A percentile compares a stretch with the other conserved stretches of the same genome.
phyloP scores from a whole-genome alignment of 2,797 vertebrate species.

The Adelosebastes latens region DNA sequence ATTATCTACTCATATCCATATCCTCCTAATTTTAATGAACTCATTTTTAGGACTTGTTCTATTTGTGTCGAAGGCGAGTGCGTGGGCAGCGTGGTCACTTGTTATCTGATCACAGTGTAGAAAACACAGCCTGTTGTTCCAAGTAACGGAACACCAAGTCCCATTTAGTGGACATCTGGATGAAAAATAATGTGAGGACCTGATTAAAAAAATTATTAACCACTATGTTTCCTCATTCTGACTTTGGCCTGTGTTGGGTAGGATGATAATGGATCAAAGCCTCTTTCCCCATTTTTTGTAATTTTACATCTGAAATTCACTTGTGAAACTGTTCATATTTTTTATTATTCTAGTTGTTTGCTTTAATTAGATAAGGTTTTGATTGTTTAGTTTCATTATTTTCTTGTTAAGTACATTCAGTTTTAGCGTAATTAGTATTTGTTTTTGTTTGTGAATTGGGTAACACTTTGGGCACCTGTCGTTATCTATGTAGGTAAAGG shows the following conservation, averaged over 20 bases:
- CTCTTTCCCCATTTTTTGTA: background rate
- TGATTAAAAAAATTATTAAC: background rate
- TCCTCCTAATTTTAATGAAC: background rate
- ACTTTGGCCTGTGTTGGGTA: background rate
- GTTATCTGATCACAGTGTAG: conserved; percentile 10
- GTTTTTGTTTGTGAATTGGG: background rate
- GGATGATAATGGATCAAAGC: background rate
- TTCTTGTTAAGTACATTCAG: background rate
- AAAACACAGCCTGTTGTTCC: conserved; percentile 8
- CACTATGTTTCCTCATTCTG: background rate
- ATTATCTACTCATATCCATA: background rate
- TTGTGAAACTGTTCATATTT: background rate
- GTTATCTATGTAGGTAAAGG: no score
- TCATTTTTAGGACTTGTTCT: conserved; percentile 14
- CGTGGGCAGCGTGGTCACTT: conserved; percentile 23
- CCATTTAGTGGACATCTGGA: conserved; percentile 15
- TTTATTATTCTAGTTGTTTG: background rate
- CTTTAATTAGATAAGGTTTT: background rate
- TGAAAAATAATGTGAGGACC: background rate
- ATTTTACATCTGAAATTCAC: background rate
- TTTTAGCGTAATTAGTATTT: background rate
- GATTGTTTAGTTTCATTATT: background rate
- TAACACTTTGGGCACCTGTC: background rate
- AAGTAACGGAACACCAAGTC: background rate
- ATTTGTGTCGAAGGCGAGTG: conserved; percentile 13